Evolutionary conservation across 2,797 vertebrate genomes (phyloP).

Genomic region (Hemitrygon akajei): DNA sequence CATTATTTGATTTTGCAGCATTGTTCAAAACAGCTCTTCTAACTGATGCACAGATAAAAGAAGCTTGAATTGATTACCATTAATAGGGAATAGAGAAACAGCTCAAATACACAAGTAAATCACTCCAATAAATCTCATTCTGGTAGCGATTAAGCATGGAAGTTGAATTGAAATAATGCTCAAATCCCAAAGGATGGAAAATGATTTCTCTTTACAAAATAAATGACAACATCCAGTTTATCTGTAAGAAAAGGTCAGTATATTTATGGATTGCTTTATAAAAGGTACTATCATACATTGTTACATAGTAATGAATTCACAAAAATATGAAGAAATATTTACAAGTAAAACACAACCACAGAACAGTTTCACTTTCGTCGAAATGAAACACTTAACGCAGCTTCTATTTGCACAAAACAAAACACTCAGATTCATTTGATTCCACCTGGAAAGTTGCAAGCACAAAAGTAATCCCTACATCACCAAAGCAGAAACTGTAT

Average conservation of each 20-base stretch:
- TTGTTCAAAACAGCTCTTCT: not conserved
- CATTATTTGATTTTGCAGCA: not conserved
- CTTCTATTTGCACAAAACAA: conserved; percentile 58
- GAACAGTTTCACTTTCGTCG: conserved; percentile 69
- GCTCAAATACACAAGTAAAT: not conserved
- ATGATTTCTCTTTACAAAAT: not conserved
- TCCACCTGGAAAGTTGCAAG: conserved; percentile 37
- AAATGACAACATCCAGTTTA: conserved; percentile 53
- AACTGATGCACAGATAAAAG: not conserved
- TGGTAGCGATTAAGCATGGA: not conserved
- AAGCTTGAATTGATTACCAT: not conserved
- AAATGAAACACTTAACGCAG: conserved; percentile 65
- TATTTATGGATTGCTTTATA: conserved; percentile 85
- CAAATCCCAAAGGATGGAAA: not conserved
- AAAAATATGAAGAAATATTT: conserved; percentile 79
- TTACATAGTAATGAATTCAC: conserved; percentile 82
- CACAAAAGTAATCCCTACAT: conserved; percentile 53
- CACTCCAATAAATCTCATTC: not conserved
- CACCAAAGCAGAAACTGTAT: conserved; percentile 55
- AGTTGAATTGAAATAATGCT: not conserved
- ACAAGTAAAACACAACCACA: conserved; percentile 73
- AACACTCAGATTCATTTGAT: conserved; percentile 53
- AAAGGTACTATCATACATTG: conserved; percentile 86
- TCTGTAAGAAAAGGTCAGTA: conserved; percentile 80
- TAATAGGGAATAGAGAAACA: not conserved